phyloP scores from a whole-genome alignment of 2,113 vertebrate genomes.

The Anthoscopus minutus region DNA sequence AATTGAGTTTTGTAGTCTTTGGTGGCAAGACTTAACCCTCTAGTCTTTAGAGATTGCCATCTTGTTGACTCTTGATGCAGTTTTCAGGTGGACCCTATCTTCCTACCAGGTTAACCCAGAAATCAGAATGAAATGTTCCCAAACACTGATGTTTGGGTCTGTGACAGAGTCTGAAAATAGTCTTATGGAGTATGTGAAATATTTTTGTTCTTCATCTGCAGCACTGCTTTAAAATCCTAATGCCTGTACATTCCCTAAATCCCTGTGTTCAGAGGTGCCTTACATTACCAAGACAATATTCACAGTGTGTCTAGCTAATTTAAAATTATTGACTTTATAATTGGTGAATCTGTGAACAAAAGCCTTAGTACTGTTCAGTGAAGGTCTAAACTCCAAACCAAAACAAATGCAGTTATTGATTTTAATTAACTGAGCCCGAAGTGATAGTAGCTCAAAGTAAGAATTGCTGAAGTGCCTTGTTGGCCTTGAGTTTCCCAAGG shows the following conservation, averaged over 20 bases:
- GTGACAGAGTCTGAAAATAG: neutral
- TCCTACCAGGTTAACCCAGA: neutral
- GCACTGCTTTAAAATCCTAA: neutral
- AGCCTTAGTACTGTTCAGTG: neutral
- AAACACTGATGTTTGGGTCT: neutral
- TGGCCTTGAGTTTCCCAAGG: neutral
- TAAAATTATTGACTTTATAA: slow-evolving; percentile 38
- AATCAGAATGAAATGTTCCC: neutral
- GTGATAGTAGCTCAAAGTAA: neutral
- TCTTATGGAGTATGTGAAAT: neutral
- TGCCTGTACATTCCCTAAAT: neutral
- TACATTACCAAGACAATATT: neutral
- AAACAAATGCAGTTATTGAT: slow-evolving; percentile 50
- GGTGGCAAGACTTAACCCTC: neutral
- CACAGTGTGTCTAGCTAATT: slow-evolving; percentile 13
- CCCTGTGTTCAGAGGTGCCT: neutral
- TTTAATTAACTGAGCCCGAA: slow-evolving; percentile 40
- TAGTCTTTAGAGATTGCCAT: neutral
- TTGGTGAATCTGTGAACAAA: slow-evolving; percentile 1
- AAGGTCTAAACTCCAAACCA: slow-evolving; percentile 32
- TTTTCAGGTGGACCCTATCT: neutral
- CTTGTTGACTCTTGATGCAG: neutral
- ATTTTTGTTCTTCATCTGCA: neutral
- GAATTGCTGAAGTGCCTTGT: neutral
- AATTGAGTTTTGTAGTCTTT: neutral